Evolutionary conservation across 1,140 invertebrate species (phyloP).

Genomic region (Drosophila hydei): DNA sequence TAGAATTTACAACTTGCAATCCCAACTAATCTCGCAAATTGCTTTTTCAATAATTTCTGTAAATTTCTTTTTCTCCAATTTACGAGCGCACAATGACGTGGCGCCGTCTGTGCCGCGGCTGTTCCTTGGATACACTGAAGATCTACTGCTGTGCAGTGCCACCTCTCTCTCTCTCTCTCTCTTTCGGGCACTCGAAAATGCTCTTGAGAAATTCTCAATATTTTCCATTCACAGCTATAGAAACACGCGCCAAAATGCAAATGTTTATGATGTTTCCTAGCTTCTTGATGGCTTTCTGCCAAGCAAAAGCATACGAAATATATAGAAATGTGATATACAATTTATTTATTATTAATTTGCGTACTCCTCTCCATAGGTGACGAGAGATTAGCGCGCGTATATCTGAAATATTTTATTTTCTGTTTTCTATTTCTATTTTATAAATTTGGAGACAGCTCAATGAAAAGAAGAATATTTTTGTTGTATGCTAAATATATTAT

Average conservation of each 20-base stretch:
- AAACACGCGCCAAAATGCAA: conserved; percentile 37
- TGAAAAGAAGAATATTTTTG: too few relatives aligned
- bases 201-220: conserved; percentile 50
- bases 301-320: conserved; percentile 30
- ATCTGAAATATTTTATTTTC: not conserved
- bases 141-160: not conserved
- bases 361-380: not conserved
- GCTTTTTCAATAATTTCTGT: conserved; percentile 39
- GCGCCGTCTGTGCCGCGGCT: conserved; percentile 37
- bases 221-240: conserved; percentile 29
- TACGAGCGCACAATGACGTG: conserved; percentile 24
- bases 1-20: not conserved
- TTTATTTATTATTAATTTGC: conserved; percentile 13
- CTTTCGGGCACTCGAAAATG: conserved; percentile 2
- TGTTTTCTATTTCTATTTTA: not conserved
- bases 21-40: conserved; percentile 26
- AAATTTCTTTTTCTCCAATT: conserved; percentile 38
- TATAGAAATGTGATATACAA: conserved; percentile 14
- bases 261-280: conserved; percentile 45
- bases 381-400: not conserved
- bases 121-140: conserved; percentile 62
- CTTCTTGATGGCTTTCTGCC: conserved; percentile 58
- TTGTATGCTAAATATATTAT: too few relatives aligned
- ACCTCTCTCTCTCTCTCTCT: conserved; percentile 10
- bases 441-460: too few relatives aligned